A percentile compares a stretch with the other conserved stretches of the same genome.
These are phyloP conservation scores for Drosophila ironensis DNA, from an alignment of 1,140 invertebrate species.

Conservation along the genomic window DNA sequence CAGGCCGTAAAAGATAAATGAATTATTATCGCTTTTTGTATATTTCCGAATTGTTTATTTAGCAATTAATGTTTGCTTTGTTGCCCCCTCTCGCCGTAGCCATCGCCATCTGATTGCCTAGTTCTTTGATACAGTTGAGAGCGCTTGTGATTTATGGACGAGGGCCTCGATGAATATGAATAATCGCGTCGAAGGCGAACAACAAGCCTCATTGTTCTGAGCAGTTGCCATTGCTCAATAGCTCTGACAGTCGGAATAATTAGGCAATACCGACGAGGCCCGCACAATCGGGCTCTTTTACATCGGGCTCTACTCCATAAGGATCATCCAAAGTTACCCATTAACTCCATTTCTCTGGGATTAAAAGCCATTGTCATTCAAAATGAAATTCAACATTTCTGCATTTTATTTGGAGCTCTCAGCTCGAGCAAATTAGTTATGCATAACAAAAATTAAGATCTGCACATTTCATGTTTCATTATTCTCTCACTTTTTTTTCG, in stretches of 20 bases:
- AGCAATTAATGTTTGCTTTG: constrained; percentile 46
- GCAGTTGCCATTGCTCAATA: constrained; percentile 27
- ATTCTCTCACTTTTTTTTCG: constrained; percentile 8
- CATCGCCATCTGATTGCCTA: constrained; percentile 38
- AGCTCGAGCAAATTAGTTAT: constrained; percentile 33
- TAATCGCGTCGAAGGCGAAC: constrained; percentile 43
- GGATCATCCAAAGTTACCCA: neutral
- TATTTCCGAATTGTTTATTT: constrained; percentile 45
- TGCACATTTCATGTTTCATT: constrained; percentile 51
- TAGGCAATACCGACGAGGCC: constrained; percentile 6
- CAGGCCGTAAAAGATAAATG: constrained; percentile 38
- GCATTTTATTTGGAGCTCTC: constrained; percentile 34
- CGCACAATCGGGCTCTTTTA: constrained; percentile 40
- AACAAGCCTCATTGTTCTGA: constrained; percentile 52
- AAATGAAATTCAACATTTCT: constrained; percentile 47
- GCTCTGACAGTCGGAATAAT: constrained; percentile 22
- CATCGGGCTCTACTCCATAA: constrained; percentile 11
- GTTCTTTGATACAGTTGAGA: constrained; percentile 68
- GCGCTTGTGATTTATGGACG: constrained; percentile 63
- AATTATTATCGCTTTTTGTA: constrained; percentile 28
- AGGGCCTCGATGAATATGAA: constrained; percentile 52
- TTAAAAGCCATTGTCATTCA: constrained; percentile 44
- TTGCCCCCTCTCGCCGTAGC: too few species aligned
- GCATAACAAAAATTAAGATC: constrained; percentile 43
- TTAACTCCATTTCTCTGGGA: neutral